These are phyloP conservation scores for Neolamprologus cancellatus DNA, from an alignment of 2,113 vertebrate genomes.

Conservation along the genomic window DNA sequence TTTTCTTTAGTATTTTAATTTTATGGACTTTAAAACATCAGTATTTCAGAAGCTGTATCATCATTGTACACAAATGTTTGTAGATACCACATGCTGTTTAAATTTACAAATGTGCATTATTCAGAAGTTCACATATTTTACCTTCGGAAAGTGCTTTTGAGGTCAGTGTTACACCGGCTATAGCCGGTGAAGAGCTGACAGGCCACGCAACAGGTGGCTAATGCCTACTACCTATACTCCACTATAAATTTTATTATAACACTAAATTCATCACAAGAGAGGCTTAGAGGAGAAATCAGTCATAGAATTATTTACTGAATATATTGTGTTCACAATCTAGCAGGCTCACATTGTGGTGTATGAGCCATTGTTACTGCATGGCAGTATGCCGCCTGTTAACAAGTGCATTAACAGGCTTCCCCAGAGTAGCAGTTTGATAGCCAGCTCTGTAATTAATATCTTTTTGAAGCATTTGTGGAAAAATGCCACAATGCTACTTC, in stretches of 20 bases:
- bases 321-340: not conserved
- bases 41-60: not conserved
- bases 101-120: not conserved
- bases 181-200: not conserved
- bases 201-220: not conserved
- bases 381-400: not conserved
- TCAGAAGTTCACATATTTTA: not conserved
- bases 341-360: not conserved
- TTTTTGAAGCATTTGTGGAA: no score
- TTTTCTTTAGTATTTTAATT: not conserved
- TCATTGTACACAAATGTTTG: not conserved
- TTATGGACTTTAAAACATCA: not conserved
- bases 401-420: no score
- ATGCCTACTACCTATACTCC: not conserved
- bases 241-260: not conserved
- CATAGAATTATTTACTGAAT: not conserved
- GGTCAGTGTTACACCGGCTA: not conserved
- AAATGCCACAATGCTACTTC: no score
- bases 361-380: not conserved
- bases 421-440: no score
- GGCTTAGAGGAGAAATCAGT: not conserved
- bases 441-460: no score
- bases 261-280: not conserved
- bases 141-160: not conserved
- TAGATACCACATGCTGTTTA: not conserved